These are phyloP conservation scores for Chamaedrilus cognettii DNA, from an alignment of 2,888 invertebrate genomes.

Conservation along the genomic window DNA sequence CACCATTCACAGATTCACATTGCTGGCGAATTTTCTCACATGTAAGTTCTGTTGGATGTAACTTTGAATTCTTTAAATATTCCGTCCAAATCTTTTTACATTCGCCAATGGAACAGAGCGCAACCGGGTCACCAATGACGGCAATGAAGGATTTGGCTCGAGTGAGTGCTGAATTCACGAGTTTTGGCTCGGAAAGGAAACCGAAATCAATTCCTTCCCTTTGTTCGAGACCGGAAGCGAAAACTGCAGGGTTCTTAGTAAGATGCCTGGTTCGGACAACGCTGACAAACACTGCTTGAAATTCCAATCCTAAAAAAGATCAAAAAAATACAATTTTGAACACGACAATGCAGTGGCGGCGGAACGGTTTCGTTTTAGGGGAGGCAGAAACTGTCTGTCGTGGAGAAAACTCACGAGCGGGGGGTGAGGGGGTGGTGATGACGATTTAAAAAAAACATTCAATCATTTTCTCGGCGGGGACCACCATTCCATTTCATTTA, in stretches of 20 bases:
- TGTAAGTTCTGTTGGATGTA: slow-evolving; percentile 7
- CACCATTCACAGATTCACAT: no score
- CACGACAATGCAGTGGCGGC: no score
- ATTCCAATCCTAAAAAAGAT: slow-evolving; percentile 55
- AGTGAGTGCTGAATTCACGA: slow-evolving; percentile 56
- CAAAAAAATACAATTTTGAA: no score
- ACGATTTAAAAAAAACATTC: no score
- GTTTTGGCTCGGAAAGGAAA: slow-evolving; percentile 52
- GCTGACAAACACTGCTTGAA: slow-evolving; percentile 51
- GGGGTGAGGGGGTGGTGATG: no score
- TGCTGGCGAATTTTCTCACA: slow-evolving; percentile 18
- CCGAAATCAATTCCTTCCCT: slow-evolving; percentile 42
- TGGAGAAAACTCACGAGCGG: no score
- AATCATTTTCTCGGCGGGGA: no score
- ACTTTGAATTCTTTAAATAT: slow-evolving; percentile 17
- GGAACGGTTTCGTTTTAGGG: no score
- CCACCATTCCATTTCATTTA: no score
- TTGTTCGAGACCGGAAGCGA: slow-evolving; percentile 28
- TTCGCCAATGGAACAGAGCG: slow-evolving; percentile 77
- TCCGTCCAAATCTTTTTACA: slow-evolving; percentile 63
- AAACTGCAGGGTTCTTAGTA: slow-evolving; percentile 10
- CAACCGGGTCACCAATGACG: slow-evolving; percentile 82
- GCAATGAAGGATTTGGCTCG: slow-evolving; percentile 62
- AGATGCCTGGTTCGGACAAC: slow-evolving; percentile 48
- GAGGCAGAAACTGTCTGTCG: no score